Evolutionary conservation across 2,113 vertebrate species (phyloP).

Genomic region (Carassius auratus): DNA sequence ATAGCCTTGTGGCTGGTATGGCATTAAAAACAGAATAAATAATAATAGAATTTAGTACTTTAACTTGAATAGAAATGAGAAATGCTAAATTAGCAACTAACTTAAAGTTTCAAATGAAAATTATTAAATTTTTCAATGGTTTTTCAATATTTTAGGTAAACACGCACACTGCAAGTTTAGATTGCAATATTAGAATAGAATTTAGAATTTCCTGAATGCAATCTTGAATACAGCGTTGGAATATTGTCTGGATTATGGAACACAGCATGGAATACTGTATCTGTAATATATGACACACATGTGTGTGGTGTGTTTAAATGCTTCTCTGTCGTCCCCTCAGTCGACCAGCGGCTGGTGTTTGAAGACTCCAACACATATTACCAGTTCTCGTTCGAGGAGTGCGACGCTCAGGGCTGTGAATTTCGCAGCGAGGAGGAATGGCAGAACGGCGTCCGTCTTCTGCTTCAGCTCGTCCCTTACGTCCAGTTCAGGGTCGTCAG

Average conservation of each 20-base stretch:
- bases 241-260: background rate
- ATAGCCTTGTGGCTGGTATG: too few species aligned
- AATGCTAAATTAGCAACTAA: too few species aligned
- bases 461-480: conserved; percentile 88
- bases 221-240: too few species aligned
- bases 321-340: conserved; percentile 67
- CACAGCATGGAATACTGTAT: background rate
- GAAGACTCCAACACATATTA: conserved; percentile 92
- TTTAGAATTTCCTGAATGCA: background rate
- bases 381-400: conserved; percentile 96
- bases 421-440: conserved; percentile 90
- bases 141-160: too few species aligned
- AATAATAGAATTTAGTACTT: too few species aligned
- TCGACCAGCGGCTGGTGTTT: conserved; percentile 91
- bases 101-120: too few species aligned
- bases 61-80: too few species aligned
- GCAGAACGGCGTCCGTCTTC: conserved; percentile 89
- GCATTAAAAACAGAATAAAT: too few species aligned
- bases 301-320: background rate
- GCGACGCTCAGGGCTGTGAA: conserved; percentile 87
- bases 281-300: background rate
- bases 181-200: too few species aligned
- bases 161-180: too few species aligned
- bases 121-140: too few species aligned
- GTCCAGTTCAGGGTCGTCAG: conserved; percentile 82